Base-by-base conservation (phyloP, 2,113 vertebrate species). In the Stercorarius parasiticus region DNA sequence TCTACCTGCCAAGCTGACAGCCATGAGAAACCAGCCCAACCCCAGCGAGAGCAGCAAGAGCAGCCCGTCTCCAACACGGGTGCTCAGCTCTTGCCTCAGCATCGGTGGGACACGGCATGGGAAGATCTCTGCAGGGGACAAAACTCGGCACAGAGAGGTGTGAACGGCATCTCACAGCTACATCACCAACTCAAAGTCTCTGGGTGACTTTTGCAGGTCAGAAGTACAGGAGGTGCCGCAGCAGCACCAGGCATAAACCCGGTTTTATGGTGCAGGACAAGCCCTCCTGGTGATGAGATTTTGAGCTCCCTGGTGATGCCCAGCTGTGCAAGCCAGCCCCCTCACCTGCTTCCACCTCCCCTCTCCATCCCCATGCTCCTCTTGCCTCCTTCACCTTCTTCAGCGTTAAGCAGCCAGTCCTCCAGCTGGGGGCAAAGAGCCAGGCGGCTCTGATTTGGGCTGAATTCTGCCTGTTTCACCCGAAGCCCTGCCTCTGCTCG, bases 51-150 rank as follows among this genome's bases (percentile, higher is more conserved):
- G 58, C 47, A 61, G 58, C 17, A 10, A 13, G 29, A 56, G 69
- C 26, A 11, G 49, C 29, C 1, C 0, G 0, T 18, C 38, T 20
- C 9, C 70, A 66, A 0, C 4, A 0, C 2, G 2, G 70, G 15
- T 0, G 1, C 61, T 47, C 1, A 2, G 36, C 58, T 73, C 50
- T 9, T 2, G 26, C 36, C 58, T 21, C 7, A 0, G 25, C 0
- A 0, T 10, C 3, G 1, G 8, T 5, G 40, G 80, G 79, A 50
- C 16, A 25, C 0, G 0, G 18, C 1, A 0, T 27, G 45, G 42
- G 52, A 29, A 40, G 4, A 13, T 20, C 38, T 43, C 78, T 36
- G 53, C 45, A 36, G 32, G 27, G 65, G 12, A 40, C 0, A 2
- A 79, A 52, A 20, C 30, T 10, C 5, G 2, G 61, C 43, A 49